Evolutionary conservation across 2,888 invertebrate genomes (phyloP), one percentile per base, ranked within the genome.

Genomic region (Erebia ligea): DNA sequence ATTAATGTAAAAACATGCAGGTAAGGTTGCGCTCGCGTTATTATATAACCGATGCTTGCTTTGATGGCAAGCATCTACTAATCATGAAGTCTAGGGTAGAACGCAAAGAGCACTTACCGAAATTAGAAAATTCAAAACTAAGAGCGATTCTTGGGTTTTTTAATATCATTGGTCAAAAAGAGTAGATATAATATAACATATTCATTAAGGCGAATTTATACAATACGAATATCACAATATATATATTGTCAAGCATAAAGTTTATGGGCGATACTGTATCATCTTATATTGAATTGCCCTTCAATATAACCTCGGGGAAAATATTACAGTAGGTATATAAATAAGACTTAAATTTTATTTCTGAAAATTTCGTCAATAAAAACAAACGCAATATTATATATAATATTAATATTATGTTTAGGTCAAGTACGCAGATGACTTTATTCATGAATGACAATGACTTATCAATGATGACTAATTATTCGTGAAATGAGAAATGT

Each of bases 231-330:
- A 40, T 21, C 56, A n/a, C 40, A 59, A 59, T 59, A 59, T 61
- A 17, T 59, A 61, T 61, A 11, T 42, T 61, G 61, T 61, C 61
- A 61, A 61, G 42, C 9, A 58, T 59, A 48, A 15, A 48, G 21
- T 62, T 62, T 62, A 48, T 62, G 9, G 19, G 0, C 48, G 48
- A 62, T 62, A 62, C 62, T 48, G 62, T 48, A 62, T 48, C 62
- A 62, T 62, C 21, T 62, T 48, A 62, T 48, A 62, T 21, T 48
- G 48, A 9, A 21, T 19, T 62, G 61, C 61, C 61, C 62, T 48
- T 48, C 48, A 19, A 15, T 9, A 8, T 21, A 48, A 21, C 62
- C 62, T 62, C 62, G 45, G 13, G 61, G 19, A 62, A 59, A 61
- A 42, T 15, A 62, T 45, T 48, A 62, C 15, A 3, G 45, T 42